phyloP scores from a whole-genome alignment of 2,797 vertebrate species.

The Nyctalus aviator region DNA sequence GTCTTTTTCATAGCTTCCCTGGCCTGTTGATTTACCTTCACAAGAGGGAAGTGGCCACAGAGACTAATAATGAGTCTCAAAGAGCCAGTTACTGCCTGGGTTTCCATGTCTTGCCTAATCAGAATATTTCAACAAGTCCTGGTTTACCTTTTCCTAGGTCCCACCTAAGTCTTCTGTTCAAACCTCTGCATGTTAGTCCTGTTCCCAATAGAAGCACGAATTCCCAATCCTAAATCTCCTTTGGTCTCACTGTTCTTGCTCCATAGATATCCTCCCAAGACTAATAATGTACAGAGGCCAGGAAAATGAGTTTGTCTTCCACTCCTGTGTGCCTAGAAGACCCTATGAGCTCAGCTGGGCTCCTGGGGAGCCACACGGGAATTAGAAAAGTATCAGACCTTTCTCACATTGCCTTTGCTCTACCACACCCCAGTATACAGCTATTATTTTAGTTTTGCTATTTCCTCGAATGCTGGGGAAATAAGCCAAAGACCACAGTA shows the following conservation, averaged over 20 bases:
- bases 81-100: background rate
- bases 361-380: background rate
- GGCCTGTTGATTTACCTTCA: constrained; percentile 1
- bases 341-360: background rate
- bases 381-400: background rate
- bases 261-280: background rate
- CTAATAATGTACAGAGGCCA: background rate
- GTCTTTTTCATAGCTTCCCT: background rate
- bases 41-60: background rate
- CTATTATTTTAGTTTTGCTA: constrained; percentile 67
- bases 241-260: background rate
- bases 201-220: background rate
- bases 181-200: background rate
- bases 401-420: background rate
- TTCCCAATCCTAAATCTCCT: background rate
- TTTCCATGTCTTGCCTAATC: background rate
- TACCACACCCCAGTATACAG: background rate
- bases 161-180: background rate
- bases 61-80: background rate
- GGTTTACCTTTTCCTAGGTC: background rate
- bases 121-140: background rate
- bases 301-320: background rate
- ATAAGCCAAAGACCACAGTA: constrained; percentile 69
- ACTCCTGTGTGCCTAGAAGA: background rate
- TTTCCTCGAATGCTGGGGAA: constrained; percentile 63